phyloP scores from a whole-genome alignment of 1,140 invertebrate genomes.

The Aphaenogaster ashmeadi region DNA sequence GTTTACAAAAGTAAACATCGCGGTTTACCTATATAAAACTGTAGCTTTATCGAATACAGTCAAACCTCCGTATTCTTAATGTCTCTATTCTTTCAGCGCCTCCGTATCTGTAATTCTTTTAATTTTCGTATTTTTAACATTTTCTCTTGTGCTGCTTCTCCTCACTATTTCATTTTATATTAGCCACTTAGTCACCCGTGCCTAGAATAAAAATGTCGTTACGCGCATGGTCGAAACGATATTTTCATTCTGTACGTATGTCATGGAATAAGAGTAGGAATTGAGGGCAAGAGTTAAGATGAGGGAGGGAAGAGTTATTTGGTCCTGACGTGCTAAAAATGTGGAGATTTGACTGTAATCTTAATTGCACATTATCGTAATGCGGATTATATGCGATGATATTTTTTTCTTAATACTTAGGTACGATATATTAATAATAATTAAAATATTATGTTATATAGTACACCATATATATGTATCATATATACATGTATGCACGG shows the following conservation, averaged over 20 bases:
- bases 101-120: not conserved
- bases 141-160: not conserved
- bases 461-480: conserved; percentile 16
- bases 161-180: not conserved
- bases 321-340: conserved; percentile 23
- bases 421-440: conserved; percentile 42
- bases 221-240: not conserved
- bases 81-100: not conserved
- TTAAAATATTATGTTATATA: conserved; percentile 56
- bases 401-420: conserved; percentile 65
- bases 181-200: not conserved
- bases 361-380: conserved; percentile 12
- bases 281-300: not conserved
- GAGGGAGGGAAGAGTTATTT: not conserved
- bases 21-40: conserved; percentile 25
- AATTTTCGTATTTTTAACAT: not conserved
- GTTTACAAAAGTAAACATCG: conserved; percentile 39
- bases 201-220: conserved; percentile 9
- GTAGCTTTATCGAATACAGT: not conserved
- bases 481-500: not conserved
- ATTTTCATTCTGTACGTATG: not conserved
- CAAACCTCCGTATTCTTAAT: conserved; percentile 4
- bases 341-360: conserved; percentile 8
- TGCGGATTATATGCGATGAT: conserved; percentile 35
- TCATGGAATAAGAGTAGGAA: not conserved